These are phyloP conservation scores for Thereva nobilitata DNA, from an alignment of 2,888 invertebrate genomes.

Conservation along the genomic window DNA sequence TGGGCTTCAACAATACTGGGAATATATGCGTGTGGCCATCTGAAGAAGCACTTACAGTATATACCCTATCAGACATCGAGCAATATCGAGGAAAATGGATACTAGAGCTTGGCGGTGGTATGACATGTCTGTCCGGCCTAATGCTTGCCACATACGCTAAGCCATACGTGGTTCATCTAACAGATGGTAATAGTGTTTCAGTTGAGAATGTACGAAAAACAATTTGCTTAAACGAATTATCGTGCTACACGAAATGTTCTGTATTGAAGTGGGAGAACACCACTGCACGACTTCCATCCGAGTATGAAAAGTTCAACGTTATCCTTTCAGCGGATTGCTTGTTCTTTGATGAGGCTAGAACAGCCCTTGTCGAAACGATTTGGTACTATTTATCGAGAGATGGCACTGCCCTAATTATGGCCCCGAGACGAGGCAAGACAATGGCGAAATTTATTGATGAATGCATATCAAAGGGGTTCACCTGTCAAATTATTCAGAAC, in stretches of 20 bases:
- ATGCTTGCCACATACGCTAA: constrained; percentile 70
- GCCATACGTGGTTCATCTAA: constrained; percentile 68
- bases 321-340: constrained; percentile 79
- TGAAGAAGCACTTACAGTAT: constrained; percentile 74
- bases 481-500: constrained; percentile 62
- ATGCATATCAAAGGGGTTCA: constrained; percentile 64
- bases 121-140: constrained; percentile 80
- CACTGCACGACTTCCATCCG: constrained; percentile 48
- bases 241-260: constrained; percentile 61
- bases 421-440: constrained; percentile 74
- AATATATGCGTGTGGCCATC: constrained; percentile 82
- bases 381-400: constrained; percentile 64
- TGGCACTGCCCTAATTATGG: constrained; percentile 75
- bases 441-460: constrained; percentile 69
- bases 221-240: constrained; percentile 67
- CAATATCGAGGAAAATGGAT: constrained; percentile 70
- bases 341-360: constrained; percentile 75
- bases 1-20: constrained; percentile 82
- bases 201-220: constrained; percentile 73
- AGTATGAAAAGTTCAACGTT: constrained; percentile 66
- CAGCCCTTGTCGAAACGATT: constrained; percentile 69
- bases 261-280: constrained; percentile 64
- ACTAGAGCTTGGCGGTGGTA: constrained; percentile 81
- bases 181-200: constrained; percentile 78
- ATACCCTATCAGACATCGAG: constrained; percentile 66